phyloP scores from a whole-genome alignment of 2,113 vertebrate species.

The Urocynchramus pylzowi region DNA sequence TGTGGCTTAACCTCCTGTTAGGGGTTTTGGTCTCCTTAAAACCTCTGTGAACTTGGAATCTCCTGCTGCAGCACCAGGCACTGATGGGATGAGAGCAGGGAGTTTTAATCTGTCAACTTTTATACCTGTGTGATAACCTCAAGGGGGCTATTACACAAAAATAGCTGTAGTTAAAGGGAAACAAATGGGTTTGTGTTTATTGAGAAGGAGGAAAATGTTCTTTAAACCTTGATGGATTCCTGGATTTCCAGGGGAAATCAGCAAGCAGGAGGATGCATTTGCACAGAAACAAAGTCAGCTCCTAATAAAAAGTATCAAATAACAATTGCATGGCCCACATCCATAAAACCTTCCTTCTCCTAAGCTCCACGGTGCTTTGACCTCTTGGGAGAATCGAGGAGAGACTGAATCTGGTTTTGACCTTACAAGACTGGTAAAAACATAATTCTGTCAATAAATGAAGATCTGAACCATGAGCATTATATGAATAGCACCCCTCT shows the following conservation, averaged over 20 bases:
- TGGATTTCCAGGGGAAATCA: not conserved
- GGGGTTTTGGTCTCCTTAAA: not conserved
- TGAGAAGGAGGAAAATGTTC: not conserved
- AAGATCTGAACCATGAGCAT: rapidly evolving
- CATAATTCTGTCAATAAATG: not conserved
- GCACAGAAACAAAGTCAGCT: not conserved
- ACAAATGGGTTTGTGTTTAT: not conserved
- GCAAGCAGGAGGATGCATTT: not conserved
- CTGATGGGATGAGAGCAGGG: not conserved
- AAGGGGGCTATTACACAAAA: not conserved
- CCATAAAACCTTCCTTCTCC: not conserved
- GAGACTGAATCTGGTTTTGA: not conserved
- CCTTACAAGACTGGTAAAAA: not conserved
- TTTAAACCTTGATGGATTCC: not conserved
- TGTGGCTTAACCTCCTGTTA: not conserved
- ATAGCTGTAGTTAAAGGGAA: not conserved
- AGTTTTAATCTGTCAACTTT: not conserved
- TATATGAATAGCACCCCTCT: rapidly evolving
- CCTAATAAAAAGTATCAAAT: not conserved
- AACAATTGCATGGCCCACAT: not conserved
- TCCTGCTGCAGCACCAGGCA: not conserved
- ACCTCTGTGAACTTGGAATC: not conserved
- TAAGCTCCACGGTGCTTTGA: rapidly evolving
- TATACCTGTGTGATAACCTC: not conserved
- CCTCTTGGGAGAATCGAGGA: not conserved